phyloP scores from a whole-genome alignment of 2,888 invertebrate species.

The Rotaria socialis region DNA sequence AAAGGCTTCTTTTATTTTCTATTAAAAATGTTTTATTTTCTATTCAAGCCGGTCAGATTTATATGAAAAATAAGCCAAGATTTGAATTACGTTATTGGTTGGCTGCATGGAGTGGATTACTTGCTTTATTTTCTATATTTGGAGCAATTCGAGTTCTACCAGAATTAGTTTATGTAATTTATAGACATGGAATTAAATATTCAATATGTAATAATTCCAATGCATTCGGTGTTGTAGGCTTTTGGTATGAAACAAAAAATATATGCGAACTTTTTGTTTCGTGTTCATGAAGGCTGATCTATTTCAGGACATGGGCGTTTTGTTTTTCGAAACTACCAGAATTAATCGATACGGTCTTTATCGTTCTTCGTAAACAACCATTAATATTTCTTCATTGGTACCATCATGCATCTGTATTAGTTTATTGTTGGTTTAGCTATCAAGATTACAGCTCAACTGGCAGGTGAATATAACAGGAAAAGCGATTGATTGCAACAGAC shows the following conservation, averaged over 20 bases:
- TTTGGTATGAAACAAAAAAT: not conserved
- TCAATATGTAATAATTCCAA: constrained; percentile 75
- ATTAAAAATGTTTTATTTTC: too few relatives aligned
- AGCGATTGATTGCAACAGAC: not conserved
- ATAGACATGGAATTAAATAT: constrained; percentile 84
- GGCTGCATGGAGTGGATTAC: constrained; percentile 15
- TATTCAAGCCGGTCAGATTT: not conserved
- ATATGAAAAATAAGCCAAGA: constrained; percentile 27
- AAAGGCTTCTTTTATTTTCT: too few relatives aligned
- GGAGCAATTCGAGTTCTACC: constrained; percentile 39
- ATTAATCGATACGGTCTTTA: constrained; percentile 66
- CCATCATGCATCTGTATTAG: constrained; percentile 62
- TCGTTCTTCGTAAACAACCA: constrained; percentile 61
- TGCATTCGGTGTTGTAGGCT: constrained; percentile 49
- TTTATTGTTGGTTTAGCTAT: constrained; percentile 61
- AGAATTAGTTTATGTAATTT: constrained; percentile 50
- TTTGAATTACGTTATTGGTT: constrained; percentile 21
- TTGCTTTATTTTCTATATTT: constrained; percentile 35
- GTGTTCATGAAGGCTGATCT: not conserved
- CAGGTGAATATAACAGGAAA: not conserved
- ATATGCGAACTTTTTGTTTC: not conserved
- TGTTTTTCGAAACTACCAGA: constrained; percentile 91
- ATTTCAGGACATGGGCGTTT: constrained; percentile 35
- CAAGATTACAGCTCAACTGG: constrained; percentile 29
- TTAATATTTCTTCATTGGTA: constrained; percentile 62